A percentile compares a stretch with the other conserved stretches of the same genome.
phyloP scores from a whole-genome alignment of 2,797 vertebrate genomes.

The Liparis tanakae region DNA sequence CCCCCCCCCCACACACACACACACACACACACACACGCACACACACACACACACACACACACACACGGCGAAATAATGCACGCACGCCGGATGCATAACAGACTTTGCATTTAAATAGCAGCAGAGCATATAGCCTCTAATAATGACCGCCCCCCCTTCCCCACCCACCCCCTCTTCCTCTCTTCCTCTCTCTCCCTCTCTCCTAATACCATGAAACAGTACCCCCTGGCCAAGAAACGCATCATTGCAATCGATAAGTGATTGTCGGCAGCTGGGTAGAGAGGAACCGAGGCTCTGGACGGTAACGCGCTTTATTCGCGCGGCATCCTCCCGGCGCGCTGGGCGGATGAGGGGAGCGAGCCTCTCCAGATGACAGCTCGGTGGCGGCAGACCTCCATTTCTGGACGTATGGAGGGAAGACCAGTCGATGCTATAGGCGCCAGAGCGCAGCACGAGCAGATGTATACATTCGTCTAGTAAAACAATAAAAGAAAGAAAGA shows the following conservation, averaged over 20 bases:
- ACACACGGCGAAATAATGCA: constrained; percentile 13
- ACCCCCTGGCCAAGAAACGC: constrained; percentile 62
- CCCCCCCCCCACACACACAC: background rate
- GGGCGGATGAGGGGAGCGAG: constrained; percentile 46
- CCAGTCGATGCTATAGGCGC: constrained; percentile 38
- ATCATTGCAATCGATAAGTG: constrained; percentile 75
- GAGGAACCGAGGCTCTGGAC: constrained; percentile 35
- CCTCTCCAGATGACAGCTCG: constrained; percentile 55
- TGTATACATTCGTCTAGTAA: constrained; percentile 58
- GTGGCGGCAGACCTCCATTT: constrained; percentile 54
- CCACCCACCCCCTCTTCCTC: background rate
- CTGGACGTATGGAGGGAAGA: constrained; percentile 61
- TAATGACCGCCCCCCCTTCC: constrained; percentile 23
- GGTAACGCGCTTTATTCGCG: constrained; percentile 27
- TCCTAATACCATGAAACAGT: constrained; percentile 54
- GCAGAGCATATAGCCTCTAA: constrained; percentile 33
- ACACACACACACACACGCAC: background rate
- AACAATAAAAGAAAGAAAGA: constrained; percentile 7
- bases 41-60: background rate
- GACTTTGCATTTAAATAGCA: constrained; percentile 43
- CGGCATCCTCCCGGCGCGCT: constrained; percentile 33
- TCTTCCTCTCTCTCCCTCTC: background rate
- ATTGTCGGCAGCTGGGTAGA: constrained; percentile 59
- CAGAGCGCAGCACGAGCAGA: constrained; percentile 32
- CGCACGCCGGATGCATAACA: constrained; percentile 13